Conservation (phyloP, 2,113 vertebrate species). For the Tragelaphus scriptus region DNA sequence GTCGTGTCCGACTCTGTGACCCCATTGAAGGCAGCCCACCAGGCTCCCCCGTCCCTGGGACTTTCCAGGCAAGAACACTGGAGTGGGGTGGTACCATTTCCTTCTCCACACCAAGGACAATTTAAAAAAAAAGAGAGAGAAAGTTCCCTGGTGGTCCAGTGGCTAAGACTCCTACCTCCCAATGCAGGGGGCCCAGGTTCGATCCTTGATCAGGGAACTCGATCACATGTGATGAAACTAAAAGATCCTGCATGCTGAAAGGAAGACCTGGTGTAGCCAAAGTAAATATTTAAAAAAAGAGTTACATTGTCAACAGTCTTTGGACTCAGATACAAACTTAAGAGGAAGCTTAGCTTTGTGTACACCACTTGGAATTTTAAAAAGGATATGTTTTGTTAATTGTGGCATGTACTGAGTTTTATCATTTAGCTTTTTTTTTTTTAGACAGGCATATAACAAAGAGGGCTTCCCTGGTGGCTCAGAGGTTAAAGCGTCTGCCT, state of each 20-base stretch:
- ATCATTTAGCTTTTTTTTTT: background rate
- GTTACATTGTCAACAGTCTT: background rate
- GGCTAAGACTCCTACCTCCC: background rate
- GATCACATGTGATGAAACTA: rapidly evolving
- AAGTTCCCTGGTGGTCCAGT: background rate
- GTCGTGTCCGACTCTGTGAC: no score
- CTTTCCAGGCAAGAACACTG: no score
- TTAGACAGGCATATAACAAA: background rate
- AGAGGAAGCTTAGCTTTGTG: background rate
- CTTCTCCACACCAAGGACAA: no score
- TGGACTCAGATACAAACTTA: background rate
- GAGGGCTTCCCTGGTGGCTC: no score
- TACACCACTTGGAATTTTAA: background rate
- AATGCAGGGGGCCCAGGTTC: background rate
- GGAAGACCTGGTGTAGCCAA: background rate
- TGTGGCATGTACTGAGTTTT: background rate
- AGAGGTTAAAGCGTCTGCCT: no score
- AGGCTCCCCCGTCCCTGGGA: no score
- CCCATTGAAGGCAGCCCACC: no score
- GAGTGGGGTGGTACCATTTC: no score
- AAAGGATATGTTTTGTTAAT: background rate
- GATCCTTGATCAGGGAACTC: background rate
- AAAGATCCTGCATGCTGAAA: background rate
- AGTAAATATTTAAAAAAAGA: background rate
- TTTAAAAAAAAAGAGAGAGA: background rate